These are phyloP conservation scores for Pangasius mekongensis DNA, from an alignment of 2,797 vertebrate genomes.

Conservation along the genomic window DNA sequence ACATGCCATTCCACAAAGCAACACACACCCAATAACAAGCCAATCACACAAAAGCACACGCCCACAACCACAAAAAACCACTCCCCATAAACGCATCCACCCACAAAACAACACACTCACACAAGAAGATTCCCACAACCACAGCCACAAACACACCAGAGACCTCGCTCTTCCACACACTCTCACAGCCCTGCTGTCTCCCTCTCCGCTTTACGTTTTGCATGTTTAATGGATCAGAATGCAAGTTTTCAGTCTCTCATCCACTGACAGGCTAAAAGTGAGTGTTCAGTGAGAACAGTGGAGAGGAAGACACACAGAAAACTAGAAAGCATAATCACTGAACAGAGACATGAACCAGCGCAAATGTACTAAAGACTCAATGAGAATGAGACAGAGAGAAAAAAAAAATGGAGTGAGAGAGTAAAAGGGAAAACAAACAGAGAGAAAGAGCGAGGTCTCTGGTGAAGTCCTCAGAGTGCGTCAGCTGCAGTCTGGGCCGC, in stretches of 20 bases:
- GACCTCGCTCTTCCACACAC: not conserved
- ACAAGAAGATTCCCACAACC: not conserved
- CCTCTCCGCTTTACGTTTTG: not conserved
- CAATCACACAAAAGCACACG: not conserved
- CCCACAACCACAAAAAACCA: not conserved
- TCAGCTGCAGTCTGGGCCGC: constrained; percentile 44
- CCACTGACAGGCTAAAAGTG: not conserved
- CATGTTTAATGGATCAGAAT: not conserved
- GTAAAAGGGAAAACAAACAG: constrained; percentile 41
- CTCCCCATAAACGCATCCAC: not conserved
- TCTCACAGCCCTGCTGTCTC: not conserved
- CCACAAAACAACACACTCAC: not conserved
- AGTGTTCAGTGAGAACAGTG: not conserved
- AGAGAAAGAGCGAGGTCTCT: constrained; percentile 14
- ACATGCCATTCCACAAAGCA: not conserved
- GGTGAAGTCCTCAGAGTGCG: constrained; percentile 15
- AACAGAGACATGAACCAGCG: constrained; percentile 26
- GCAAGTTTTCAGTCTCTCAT: not conserved
- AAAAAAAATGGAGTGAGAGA: not conserved
- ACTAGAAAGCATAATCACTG: not conserved
- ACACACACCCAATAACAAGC: not conserved
- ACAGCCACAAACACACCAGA: not conserved
- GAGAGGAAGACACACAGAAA: not conserved
- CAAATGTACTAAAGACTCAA: constrained; percentile 1
- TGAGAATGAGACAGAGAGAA: constrained; percentile 3